Conservation (phyloP, 2,888 invertebrate species). For the Tetranychus truncatus region DNA sequence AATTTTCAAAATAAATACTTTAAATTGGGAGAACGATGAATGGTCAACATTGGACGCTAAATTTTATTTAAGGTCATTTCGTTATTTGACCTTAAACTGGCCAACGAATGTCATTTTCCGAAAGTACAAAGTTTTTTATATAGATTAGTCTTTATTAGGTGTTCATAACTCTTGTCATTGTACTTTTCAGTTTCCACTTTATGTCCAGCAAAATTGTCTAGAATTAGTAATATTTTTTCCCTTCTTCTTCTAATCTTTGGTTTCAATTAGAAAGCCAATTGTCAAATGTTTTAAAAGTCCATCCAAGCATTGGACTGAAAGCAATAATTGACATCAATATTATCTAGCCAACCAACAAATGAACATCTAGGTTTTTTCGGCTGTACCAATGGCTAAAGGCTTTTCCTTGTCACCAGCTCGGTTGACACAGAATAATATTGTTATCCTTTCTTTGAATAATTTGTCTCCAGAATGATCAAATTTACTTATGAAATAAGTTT, state of each 20-base stretch:
- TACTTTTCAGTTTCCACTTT: neutral
- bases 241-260: neutral
- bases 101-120: too few relatives aligned
- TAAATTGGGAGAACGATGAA: too few relatives aligned
- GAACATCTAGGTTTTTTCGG: neutral
- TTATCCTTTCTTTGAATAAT: neutral
- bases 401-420: neutral
- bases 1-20: too few relatives aligned
- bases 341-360: neutral
- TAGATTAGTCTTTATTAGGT: too few relatives aligned
- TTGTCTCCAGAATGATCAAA: neutral
- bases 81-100: too few relatives aligned
- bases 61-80: too few relatives aligned
- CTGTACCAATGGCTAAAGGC: neutral
- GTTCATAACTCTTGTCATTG: too few relatives aligned
- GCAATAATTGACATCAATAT: neutral
- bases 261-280: neutral
- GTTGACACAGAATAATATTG: neutral
- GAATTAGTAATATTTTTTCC: neutral
- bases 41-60: too few relatives aligned
- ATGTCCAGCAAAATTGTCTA: constrained; percentile 1
- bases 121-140: too few relatives aligned
- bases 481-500: neutral
- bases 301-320: neutral
- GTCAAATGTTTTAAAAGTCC: neutral